phyloP scores from a whole-genome alignment of 2,888 invertebrate species.

The Hydropsyche betteni region DNA sequence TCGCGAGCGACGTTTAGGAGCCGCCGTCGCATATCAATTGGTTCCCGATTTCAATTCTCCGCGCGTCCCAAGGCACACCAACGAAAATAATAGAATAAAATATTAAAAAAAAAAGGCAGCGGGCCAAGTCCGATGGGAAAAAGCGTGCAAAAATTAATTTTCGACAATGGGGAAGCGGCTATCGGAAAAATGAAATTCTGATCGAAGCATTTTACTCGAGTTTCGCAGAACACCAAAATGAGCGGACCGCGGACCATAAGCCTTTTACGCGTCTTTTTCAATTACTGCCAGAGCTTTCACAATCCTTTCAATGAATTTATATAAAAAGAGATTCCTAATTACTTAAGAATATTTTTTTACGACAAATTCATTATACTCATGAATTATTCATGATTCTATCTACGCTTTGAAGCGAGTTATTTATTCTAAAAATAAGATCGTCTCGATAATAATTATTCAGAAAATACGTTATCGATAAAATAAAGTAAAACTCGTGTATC shows the following conservation, averaged over 20 bases:
- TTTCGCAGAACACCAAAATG: not conserved
- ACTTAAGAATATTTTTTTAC: too few species aligned
- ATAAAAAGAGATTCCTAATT: not conserved
- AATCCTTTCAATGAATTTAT: slow-evolving; percentile 19
- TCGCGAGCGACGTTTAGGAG: slow-evolving; percentile 45
- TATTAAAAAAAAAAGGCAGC: slow-evolving; percentile 26
- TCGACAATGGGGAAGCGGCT: slow-evolving; percentile 11
- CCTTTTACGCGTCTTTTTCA: not conserved
- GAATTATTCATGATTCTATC: too few species aligned
- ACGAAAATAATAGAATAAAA: too few species aligned
- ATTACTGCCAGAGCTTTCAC: slow-evolving; percentile 3
- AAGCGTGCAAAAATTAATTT: slow-evolving; percentile 25
- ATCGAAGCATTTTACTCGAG: not conserved
- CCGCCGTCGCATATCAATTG: slow-evolving; percentile 48
- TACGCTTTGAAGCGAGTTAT: too few species aligned
- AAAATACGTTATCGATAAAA: too few species aligned
- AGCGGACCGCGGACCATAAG: not conserved
- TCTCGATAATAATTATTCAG: too few species aligned
- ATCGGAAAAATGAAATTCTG: slow-evolving; percentile 29
- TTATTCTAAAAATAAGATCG: too few species aligned
- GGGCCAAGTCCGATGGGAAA: not conserved
- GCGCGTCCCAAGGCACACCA: slow-evolving; percentile 30
- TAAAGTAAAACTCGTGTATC: too few species aligned
- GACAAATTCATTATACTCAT: too few species aligned
- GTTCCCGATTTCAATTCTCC: slow-evolving; percentile 48